A percentile compares a stretch with the other conserved stretches of the same genome.
phyloP scores from a whole-genome alignment of 2,797 vertebrate genomes.

The Pogoniulus pusillus region DNA sequence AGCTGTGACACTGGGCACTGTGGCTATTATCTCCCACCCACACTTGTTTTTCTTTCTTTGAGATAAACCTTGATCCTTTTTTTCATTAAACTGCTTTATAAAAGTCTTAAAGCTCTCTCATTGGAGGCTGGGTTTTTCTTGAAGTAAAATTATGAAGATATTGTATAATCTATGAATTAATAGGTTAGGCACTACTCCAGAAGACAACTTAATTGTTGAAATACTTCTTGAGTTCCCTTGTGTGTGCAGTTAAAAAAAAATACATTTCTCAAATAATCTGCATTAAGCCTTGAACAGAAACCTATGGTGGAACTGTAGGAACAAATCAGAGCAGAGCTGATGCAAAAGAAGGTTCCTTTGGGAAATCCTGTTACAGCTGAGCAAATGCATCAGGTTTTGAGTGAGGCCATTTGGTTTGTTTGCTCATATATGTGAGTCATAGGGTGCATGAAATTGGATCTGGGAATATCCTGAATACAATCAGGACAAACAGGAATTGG shows the following conservation, averaged over 20 bases:
- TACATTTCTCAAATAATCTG: too few relatives aligned
- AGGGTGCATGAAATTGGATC: accelerated
- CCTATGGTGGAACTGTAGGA: neutral
- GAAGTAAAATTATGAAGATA: neutral
- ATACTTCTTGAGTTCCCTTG: neutral
- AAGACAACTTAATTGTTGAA: neutral
- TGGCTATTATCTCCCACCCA: neutral
- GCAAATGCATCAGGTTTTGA: neutral
- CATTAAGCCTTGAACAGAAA: neutral
- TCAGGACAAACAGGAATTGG: neutral
- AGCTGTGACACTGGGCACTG: neutral
- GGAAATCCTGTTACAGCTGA: neutral
- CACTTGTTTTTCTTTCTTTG: neutral
- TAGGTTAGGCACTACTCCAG: neutral
- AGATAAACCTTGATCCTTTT: neutral
- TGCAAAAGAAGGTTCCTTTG: neutral
- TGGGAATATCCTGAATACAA: neutral
- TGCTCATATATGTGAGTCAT: neutral
- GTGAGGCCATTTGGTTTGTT: neutral
- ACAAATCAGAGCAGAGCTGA: neutral
- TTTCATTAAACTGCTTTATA: neutral
- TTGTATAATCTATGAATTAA: neutral
- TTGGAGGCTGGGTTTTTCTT: too few relatives aligned
- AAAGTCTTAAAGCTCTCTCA: neutral
- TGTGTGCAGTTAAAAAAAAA: too few relatives aligned